phyloP scores from a whole-genome alignment of 2,888 invertebrate genomes.

The Eucera pruinosa region DNA sequence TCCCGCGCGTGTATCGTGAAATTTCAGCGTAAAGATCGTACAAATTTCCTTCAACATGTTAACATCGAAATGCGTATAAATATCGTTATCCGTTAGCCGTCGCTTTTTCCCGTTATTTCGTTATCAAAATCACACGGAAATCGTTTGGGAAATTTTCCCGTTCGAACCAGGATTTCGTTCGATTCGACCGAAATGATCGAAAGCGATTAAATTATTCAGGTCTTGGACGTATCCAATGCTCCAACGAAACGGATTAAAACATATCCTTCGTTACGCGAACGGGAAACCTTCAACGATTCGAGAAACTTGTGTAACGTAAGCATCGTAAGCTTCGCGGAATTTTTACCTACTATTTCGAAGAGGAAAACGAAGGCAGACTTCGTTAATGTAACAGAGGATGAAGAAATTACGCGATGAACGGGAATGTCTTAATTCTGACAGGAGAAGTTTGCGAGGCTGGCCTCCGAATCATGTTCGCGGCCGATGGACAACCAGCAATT shows the following conservation, averaged over 20 bases:
- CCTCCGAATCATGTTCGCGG: constrained; percentile 54
- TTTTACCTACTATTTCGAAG: too few species aligned
- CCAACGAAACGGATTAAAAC: background rate
- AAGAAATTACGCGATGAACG: constrained; percentile 79
- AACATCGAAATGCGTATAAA: too few species aligned
- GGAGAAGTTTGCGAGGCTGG: constrained; percentile 71
- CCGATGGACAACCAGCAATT: constrained; percentile 80
- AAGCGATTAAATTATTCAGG: constrained; percentile 13
- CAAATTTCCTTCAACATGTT: too few species aligned
- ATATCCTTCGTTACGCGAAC: background rate
- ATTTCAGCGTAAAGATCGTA: too few species aligned
- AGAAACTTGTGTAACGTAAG: background rate
- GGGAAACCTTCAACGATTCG: background rate
- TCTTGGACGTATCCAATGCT: background rate
- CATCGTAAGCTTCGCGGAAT: background rate
- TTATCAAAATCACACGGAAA: too few species aligned
- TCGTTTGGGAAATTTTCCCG: background rate
- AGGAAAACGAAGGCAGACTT: too few species aligned
- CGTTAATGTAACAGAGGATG: too few species aligned
- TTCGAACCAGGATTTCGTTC: background rate
- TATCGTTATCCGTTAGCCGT: too few species aligned
- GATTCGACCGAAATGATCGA: constrained; percentile 10
- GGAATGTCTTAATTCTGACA: constrained; percentile 82
- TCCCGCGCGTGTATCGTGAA: too few species aligned
- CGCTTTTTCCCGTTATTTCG: too few species aligned